Percentiles rank a stretch among this genome's conserved stretches.
Evolutionary conservation across 2,113 vertebrate species (phyloP).

Genomic region (Phoenicopterus ruber): DNA sequence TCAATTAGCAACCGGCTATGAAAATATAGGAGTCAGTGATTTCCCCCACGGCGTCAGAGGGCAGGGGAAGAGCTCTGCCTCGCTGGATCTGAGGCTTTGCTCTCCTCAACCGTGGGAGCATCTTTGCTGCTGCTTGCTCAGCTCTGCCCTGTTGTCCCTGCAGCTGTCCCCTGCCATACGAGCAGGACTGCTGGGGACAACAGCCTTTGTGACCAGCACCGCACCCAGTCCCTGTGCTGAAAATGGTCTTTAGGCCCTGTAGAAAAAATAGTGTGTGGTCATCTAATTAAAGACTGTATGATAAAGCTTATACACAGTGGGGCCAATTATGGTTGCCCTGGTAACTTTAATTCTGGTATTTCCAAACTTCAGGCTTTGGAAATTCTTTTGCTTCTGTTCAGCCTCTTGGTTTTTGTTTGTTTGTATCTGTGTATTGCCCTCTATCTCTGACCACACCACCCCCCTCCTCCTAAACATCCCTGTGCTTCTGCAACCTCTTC

Average conservation of each 20-base stretch:
- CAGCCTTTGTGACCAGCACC: background rate
- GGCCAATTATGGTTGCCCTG: background rate
- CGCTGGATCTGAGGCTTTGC: background rate
- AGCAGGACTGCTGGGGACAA: background rate
- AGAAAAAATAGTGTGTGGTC: background rate
- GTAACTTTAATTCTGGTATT: background rate
- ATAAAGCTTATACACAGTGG: background rate
- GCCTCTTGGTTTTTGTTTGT: background rate
- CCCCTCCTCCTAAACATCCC: background rate
- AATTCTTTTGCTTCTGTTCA: background rate
- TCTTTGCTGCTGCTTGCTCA: background rate
- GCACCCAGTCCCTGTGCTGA: background rate
- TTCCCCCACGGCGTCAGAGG: background rate
- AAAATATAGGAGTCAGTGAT: background rate
- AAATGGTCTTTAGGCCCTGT: background rate
- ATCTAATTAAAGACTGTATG: background rate
- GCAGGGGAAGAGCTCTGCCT: background rate
- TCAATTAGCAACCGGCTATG: fast-evolving
- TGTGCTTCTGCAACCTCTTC: background rate
- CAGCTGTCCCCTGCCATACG: background rate
- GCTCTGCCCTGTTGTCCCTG: background rate
- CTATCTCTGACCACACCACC: background rate
- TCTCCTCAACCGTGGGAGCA: background rate
- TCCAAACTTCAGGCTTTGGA: background rate
- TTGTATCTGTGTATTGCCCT: background rate